Conservation (phyloP, 1,140 invertebrate species). For the Melitaea cinxia region DNA sequence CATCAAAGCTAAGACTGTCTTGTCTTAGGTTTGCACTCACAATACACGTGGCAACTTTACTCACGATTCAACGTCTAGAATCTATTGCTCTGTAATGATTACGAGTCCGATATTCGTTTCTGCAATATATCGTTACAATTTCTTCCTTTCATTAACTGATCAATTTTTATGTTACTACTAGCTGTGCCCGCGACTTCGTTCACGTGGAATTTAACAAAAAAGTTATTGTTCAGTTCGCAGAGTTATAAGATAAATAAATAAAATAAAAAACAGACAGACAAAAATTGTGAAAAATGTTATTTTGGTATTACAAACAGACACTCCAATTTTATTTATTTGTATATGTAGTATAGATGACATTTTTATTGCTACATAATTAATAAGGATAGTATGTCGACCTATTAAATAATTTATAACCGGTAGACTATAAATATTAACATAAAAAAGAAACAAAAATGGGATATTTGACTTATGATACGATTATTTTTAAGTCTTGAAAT, state of each 20-base stretch:
- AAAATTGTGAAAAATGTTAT: too few relatives aligned
- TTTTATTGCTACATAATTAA: not conserved
- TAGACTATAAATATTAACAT: not conserved
- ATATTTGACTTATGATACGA: not conserved
- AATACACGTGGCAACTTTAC: constrained; percentile 27
- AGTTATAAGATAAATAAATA: too few relatives aligned
- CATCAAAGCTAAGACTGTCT: not conserved
- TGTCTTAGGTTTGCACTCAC: constrained; percentile 16
- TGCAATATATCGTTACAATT: constrained; percentile 11
- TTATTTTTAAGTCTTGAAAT: not conserved
- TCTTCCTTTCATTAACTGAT: not conserved
- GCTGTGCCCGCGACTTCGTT: too few relatives aligned
- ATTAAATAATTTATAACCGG: not conserved
- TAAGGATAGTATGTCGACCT: not conserved
- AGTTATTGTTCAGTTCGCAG: too few relatives aligned
- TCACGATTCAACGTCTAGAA: constrained; percentile 8
- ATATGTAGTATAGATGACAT: not conserved
- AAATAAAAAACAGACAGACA: too few relatives aligned
- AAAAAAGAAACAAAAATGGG: not conserved
- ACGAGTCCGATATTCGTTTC: constrained; percentile 11
- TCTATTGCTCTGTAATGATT: constrained; percentile 14
- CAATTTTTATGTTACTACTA: not conserved
- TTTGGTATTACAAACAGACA: too few relatives aligned
- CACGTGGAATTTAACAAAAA: too few relatives aligned
- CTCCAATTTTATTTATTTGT: too few relatives aligned